Evolutionary conservation across 2,113 vertebrate species (phyloP).

Genomic region (Candoia aspera): DNA sequence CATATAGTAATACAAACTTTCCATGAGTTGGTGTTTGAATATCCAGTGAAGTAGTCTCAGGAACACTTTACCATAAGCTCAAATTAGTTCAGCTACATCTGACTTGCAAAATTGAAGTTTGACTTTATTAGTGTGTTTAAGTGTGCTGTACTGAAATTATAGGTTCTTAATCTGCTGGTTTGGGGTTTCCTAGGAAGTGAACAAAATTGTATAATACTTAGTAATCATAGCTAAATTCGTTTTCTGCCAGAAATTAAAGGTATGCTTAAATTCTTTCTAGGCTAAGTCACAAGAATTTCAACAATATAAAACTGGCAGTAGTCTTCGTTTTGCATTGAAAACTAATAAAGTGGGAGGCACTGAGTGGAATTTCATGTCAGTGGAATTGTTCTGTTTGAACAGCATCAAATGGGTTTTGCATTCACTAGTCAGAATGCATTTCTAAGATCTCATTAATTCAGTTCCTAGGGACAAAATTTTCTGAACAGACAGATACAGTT

Average conservation of each 20-base stretch:
- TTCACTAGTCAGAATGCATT: conserved; percentile 64
- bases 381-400: conserved; percentile 64
- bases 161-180: neutral
- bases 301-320: conserved; percentile 55
- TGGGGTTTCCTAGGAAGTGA: neutral
- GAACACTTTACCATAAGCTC: neutral
- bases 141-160: conserved; percentile 7
- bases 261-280: conserved; percentile 49
- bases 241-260: conserved; percentile 38
- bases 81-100: neutral
- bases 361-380: conserved; percentile 54
- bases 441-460: conserved; percentile 63
- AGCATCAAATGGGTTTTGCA: conserved; percentile 66
- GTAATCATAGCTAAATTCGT: conserved; percentile 10
- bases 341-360: conserved; percentile 65
- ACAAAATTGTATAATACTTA: neutral
- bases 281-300: conserved; percentile 54
- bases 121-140: neutral
- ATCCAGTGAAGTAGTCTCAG: neutral
- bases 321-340: conserved; percentile 64
- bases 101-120: neutral
- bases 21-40: neutral
- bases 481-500: conserved; percentile 55
- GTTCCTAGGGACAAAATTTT: conserved; percentile 50
- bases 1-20: neutral